Evolutionary conservation across 2,888 invertebrate species (phyloP), one percentile per base, ranked within the genome.

Genomic region (Machimus rusticus): DNA sequence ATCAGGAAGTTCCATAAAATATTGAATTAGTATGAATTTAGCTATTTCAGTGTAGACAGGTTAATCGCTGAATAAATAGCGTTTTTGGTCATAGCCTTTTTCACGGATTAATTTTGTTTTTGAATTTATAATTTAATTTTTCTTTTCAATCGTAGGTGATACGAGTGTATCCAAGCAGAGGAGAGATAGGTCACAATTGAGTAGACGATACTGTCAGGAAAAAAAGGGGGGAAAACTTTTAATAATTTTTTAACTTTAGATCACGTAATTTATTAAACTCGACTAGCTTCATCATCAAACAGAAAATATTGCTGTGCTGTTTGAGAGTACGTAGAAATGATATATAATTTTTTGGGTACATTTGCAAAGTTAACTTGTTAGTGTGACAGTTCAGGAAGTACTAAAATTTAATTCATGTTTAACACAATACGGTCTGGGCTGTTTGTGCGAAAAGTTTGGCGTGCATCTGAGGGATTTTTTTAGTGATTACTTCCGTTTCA

Each of bases 111-210:
- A 28, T 51, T 1, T 79, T 46, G 39, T 2, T 39, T 46, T 57
- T 19, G 9, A 19, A n/a, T 57, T 23, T 1, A 57, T 57, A 19
- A n/a, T 23, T 57, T 1, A 39, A 39, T 39, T 55, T 43, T 23
- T 51, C 5, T 39, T 23, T 43, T 78, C 23, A 31, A 81, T 34
- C 46, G 16, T 14, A 43, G 19, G 43, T 55, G 39, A 84, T 57
- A 66, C 82, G 19, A 39, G 28, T 84, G 82, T 84, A 84, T 84
- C 82, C 82, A 84, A 84, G 82, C 16, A 37, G 66, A 84, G 66
- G 39, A 84, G 82, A 84, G 82, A 84, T 84, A 84, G 34, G n/a
- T 37, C 82, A 66, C 82, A 23, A 51, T 31, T 23, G 19, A n/a
- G 16, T 16, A 37, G 34, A 19, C 8, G 28, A 76, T 6, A 1